Evolutionary conservation across 2,113 vertebrate species (phyloP), one percentile per base, ranked within the genome.

Genomic region (Oxyruncus cristatus): DNA sequence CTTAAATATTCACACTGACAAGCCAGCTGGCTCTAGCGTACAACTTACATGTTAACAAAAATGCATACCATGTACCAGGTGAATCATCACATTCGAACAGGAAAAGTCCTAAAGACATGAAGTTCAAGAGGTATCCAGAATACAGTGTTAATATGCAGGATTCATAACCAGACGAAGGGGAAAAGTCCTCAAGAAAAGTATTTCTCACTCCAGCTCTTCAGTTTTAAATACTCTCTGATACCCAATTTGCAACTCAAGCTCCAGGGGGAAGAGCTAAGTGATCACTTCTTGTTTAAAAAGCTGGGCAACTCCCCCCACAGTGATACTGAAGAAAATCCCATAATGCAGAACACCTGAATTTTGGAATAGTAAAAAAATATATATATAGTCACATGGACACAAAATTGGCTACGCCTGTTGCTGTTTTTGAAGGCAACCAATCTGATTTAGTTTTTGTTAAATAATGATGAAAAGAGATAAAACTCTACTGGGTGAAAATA

Each of bases 1-100:
- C 68, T 95, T 85, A 82, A 91, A 91, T 96, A 95, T 63, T 96
- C 87, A 91, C 94, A 95, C 85, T 85, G 85, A 89, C 75, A 52
- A 96, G 80, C 75, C 93, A 50, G 65, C 52, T 81, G 88, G 93
- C 92, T 94, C 75, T 89, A n/a, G 85, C 0, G 30, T 93, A 95
- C 96, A 92, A 67, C 59, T 91, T 71, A 70, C 74, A 95, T 10
- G 56, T 82, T 77, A 68, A 94, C 92, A 95, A 81, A 96, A 89
- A 91, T 17, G 91, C 72, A 30, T 84, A 80, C 62, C 50, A 55
- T 26, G 85, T 85, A 96, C 72, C 92, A 87, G 82, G 55, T 77
- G 88, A 90, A 79, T 52, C 65, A 62, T 67, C 85, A 89, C 88
- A 93, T 93, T 95, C 2, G 3, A 92, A 95, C 87, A 87, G 94